phyloP scores from a whole-genome alignment of 2,888 invertebrate genomes.

The Agrypnus murinus region DNA sequence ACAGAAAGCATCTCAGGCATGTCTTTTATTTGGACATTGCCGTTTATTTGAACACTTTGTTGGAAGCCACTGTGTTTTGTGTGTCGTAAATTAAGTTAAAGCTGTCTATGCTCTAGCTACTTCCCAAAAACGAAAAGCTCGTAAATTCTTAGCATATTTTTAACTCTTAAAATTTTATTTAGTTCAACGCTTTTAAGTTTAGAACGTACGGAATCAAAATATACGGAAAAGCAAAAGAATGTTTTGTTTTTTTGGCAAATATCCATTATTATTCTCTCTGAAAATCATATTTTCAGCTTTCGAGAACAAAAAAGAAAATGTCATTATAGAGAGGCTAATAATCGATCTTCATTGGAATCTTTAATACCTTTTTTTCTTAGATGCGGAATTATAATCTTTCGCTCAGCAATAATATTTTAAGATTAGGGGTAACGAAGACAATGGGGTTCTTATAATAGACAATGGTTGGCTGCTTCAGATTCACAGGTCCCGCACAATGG shows the following conservation, averaged over 20 bases:
- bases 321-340: conserved; percentile 6
- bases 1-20: conserved; percentile 9
- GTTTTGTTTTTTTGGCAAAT: conserved; percentile 26
- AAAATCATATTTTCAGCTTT: too few species aligned
- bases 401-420: conserved; percentile 47
- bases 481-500: conserved; percentile 49
- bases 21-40: conserved; percentile 25
- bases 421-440: conserved; percentile 48
- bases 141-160: conserved; percentile 26
- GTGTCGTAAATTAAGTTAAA: conserved; percentile 13
- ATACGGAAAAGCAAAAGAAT: conserved; percentile 9
- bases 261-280: conserved; percentile 30
- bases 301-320: neutral
- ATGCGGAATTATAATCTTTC: conserved; percentile 38
- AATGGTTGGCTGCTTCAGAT: conserved; percentile 51
- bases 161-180: conserved; percentile 33
- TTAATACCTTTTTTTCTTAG: conserved; percentile 32
- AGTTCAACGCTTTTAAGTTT: conserved; percentile 25
- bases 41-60: conserved; percentile 14
- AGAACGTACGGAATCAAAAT: conserved; percentile 31
- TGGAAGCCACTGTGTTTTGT: conserved; percentile 20
- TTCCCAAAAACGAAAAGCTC: conserved; percentile 17
- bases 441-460: conserved; percentile 53
- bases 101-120: conserved; percentile 17
- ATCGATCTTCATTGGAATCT: conserved; percentile 39